Percentiles rank a stretch among this genome's conserved stretches.
Evolutionary conservation across 2,113 vertebrate species (phyloP).

Genomic region (Phalacrocorax brasilianus): DNA sequence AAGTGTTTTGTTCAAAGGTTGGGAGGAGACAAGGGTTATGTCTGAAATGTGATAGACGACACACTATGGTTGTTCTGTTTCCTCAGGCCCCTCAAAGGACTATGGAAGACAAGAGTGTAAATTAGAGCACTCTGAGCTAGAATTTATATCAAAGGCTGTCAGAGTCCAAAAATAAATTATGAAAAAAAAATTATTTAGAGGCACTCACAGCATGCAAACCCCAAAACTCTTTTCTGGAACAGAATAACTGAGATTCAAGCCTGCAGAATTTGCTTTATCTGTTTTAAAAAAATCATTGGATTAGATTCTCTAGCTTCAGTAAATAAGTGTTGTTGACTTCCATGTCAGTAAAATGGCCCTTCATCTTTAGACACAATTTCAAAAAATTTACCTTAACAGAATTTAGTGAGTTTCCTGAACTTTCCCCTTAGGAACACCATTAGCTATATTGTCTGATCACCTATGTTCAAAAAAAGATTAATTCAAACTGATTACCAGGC

Average conservation of each 20-base stretch:
- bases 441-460: background rate
- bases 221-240: background rate
- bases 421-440: background rate
- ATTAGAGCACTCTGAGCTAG: background rate
- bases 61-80: background rate
- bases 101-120: background rate
- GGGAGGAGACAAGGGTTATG: background rate
- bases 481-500: background rate
- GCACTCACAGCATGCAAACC: background rate
- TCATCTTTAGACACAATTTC: background rate
- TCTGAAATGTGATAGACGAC: background rate
- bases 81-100: background rate
- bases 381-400: background rate
- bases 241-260: background rate
- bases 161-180: background rate
- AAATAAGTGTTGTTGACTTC: background rate
- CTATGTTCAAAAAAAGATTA: background rate
- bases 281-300: rapidly evolving
- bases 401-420: background rate
- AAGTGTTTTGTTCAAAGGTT: background rate
- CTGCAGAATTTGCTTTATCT: background rate
- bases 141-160: background rate
- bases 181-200: background rate
- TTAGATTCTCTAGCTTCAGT: background rate
- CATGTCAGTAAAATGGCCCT: background rate